A percentile compares a stretch with the other conserved stretches of the same genome.
Conservation (phyloP, 2,888 invertebrate genomes). For the Xanthorhoe spadicearia region DNA sequence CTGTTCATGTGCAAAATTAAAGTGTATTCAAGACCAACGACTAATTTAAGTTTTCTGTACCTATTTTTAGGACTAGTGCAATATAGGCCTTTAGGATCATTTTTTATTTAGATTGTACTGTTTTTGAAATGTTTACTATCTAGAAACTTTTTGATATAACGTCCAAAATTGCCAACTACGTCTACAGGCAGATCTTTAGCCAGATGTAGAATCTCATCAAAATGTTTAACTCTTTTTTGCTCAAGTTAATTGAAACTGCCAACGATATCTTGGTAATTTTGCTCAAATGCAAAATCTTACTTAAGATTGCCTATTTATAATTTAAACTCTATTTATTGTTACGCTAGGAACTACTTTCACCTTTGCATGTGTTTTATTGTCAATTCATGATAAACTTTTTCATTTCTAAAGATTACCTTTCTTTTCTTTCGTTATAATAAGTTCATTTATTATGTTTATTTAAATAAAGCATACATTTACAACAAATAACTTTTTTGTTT, state of each 20-base stretch:
- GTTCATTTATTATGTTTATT: constrained; percentile 22
- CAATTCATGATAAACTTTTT: constrained; percentile 4
- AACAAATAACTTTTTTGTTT: constrained; percentile 6
- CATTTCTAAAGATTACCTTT: constrained; percentile 1
- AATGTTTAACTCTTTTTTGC: constrained; percentile 36
- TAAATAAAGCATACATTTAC: constrained; percentile 45
- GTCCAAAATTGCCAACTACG: not conserved
- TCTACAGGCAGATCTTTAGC: not conserved
- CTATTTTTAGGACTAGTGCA: constrained; percentile 78
- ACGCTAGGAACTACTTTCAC: constrained; percentile 25
- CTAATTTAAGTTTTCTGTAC: constrained; percentile 77
- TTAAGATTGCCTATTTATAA: constrained; percentile 71
- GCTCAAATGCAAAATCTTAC: constrained; percentile 76
- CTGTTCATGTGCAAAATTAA: constrained; percentile 36
- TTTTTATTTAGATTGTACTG: constrained; percentile 36
- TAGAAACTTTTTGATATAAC: not conserved
- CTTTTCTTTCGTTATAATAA: not conserved
- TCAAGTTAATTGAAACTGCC: constrained; percentile 46
- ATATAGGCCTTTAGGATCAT: constrained; percentile 65
- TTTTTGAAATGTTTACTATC: constrained; percentile 29
- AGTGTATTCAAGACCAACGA: constrained; percentile 77
- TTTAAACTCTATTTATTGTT: constrained; percentile 33
- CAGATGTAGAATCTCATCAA: constrained; percentile 30
- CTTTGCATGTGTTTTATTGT: constrained; percentile 24
- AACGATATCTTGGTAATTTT: constrained; percentile 79